Conservation (phyloP, 2,888 invertebrate genomes). For the Eudasyphora cyanicolor region DNA sequence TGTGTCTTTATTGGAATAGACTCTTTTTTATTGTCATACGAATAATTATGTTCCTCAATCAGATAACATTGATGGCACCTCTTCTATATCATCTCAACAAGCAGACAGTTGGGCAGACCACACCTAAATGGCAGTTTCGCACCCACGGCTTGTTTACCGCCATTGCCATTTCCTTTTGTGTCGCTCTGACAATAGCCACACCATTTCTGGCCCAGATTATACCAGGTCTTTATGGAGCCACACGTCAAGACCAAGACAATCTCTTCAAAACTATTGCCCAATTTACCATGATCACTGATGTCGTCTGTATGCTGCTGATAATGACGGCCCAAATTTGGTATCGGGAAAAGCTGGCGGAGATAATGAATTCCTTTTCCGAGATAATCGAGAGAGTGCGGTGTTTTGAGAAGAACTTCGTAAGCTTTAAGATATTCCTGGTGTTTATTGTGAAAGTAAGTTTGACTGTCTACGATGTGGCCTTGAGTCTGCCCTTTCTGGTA, state of each 20-base stretch:
- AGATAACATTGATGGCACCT: slow-evolving; percentile 71
- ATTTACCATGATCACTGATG: slow-evolving; percentile 49
- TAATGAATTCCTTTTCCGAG: slow-evolving; percentile 48
- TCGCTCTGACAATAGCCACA: background rate
- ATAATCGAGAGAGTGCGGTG: slow-evolving; percentile 21
- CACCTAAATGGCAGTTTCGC: slow-evolving; percentile 42
- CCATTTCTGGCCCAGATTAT: slow-evolving; percentile 38
- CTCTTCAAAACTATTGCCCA: slow-evolving; percentile 53
- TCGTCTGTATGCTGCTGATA: slow-evolving; percentile 49
- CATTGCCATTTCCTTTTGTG: slow-evolving; percentile 19
- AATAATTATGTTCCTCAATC: slow-evolving; percentile 69
- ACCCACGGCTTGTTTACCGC: slow-evolving; percentile 39
- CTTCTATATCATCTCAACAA: slow-evolving; percentile 33
- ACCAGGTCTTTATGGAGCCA: slow-evolving; percentile 20
- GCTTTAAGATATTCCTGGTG: slow-evolving; percentile 65
- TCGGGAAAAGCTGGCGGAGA: slow-evolving; percentile 39
- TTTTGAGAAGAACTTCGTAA: slow-evolving; percentile 49
- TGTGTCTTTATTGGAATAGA: slow-evolving; percentile 65
- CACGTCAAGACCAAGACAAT: slow-evolving; percentile 38
- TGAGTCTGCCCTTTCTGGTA: slow-evolving; percentile 73
- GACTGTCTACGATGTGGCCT: slow-evolving; percentile 70
- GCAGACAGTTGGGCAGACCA: background rate
- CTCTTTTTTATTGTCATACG: slow-evolving; percentile 68
- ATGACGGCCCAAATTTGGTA: slow-evolving; percentile 57
- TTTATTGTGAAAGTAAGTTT: slow-evolving; percentile 71